Evolutionary conservation across 1,140 invertebrate species (phyloP).

Genomic region (Achatina immaculata): DNA sequence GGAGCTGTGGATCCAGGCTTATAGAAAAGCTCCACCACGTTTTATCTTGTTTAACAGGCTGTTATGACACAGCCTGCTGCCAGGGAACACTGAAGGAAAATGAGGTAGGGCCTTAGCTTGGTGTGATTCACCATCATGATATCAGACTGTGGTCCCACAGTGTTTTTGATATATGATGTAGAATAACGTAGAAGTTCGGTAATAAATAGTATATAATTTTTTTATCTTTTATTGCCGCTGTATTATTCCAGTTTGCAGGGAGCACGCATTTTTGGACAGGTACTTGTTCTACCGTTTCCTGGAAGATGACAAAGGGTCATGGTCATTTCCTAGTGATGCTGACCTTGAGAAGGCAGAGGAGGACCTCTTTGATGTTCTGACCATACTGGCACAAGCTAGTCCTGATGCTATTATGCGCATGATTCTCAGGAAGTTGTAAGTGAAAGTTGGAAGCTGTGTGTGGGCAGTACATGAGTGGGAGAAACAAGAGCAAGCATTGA

Average conservation of each 20-base stretch:
- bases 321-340: constrained; percentile 72
- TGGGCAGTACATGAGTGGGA: not conserved
- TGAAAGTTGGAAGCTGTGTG: constrained; percentile 37
- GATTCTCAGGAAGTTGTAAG: constrained; percentile 86
- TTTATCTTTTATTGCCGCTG: not conserved
- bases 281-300: constrained; percentile 86
- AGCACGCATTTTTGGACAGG: constrained; percentile 88
- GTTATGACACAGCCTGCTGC: no score
- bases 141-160: no score
- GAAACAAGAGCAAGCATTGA: no score
- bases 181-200: no score
- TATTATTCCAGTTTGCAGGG: constrained; percentile 77
- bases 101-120: no score
- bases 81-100: no score
- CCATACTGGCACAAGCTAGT: constrained; percentile 78
- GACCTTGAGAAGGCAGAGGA: constrained; percentile 70
- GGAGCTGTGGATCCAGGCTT: no score
- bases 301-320: constrained; percentile 75
- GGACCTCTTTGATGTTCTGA: constrained; percentile 79
- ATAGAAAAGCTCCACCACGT: no score
- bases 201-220: no score
- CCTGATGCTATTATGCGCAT: constrained; percentile 84
- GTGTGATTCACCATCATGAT: no score
- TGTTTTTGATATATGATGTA: no score
- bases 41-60: no score